A percentile compares a stretch with the other conserved stretches of the same genome.
Evolutionary conservation across 2,888 invertebrate genomes (phyloP).

Genomic region (Hecatera dysodea): DNA sequence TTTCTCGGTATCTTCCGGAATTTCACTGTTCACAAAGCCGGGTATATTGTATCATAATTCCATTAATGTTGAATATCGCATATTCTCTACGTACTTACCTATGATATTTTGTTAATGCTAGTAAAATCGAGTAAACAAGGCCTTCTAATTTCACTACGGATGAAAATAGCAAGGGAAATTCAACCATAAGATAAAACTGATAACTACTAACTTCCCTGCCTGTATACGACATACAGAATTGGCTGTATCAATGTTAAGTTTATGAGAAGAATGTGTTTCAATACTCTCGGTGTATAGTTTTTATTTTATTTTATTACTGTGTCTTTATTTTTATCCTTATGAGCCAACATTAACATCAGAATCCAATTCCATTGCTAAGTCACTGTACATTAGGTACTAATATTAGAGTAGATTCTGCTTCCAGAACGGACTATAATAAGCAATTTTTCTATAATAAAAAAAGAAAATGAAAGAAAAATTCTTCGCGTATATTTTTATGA

Average conservation of each 20-base stretch:
- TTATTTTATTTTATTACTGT: not conserved
- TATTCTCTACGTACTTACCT: not conserved
- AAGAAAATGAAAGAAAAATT: slow-evolving; percentile 14
- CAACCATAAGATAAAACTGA: too few relatives aligned
- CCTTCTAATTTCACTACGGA: too few relatives aligned
- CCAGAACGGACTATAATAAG: not conserved
- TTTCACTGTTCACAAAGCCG: slow-evolving; percentile 35
- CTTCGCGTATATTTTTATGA: slow-evolving; percentile 13
- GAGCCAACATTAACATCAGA: not conserved
- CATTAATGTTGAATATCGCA: not conserved
- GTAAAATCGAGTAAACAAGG: too few relatives aligned
- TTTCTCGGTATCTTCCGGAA: slow-evolving; percentile 10
- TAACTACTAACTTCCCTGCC: too few relatives aligned
- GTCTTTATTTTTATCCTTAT: not conserved
- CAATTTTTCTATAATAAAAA: not conserved
- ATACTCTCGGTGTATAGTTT: too few relatives aligned
- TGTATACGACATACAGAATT: too few relatives aligned
- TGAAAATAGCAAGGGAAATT: too few relatives aligned
- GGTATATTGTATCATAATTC: slow-evolving; percentile 19
- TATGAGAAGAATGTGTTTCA: too few relatives aligned
- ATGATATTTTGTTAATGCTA: not conserved
- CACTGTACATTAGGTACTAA: not conserved
- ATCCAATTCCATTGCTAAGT: not conserved
- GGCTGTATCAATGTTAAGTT: too few relatives aligned
- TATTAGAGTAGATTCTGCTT: not conserved